These are phyloP conservation scores for Dicycla oo DNA, from an alignment of 2,888 invertebrate genomes.

Conservation along the genomic window DNA sequence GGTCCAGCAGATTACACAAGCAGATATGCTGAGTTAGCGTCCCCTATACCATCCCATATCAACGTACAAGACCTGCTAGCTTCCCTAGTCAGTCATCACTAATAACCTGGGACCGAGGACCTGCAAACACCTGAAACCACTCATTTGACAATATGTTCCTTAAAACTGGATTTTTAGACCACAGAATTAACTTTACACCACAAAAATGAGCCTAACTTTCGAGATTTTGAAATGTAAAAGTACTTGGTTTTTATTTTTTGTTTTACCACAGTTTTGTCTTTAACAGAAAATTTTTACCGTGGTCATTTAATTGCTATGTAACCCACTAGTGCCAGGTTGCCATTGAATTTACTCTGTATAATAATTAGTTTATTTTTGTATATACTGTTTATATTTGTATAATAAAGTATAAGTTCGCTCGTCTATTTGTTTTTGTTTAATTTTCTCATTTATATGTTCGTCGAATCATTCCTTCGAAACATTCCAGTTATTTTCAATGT, in stretches of 20 bases:
- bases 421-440: conserved; percentile 39
- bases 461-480: not conserved
- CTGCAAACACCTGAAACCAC: conserved; percentile 14
- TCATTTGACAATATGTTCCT: conserved; percentile 18
- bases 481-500: too few species aligned
- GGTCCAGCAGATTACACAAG: conserved; percentile 72
- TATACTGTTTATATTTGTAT: conserved; percentile 58
- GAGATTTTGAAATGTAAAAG: not conserved
- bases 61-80: conserved; percentile 74
- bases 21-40: conserved; percentile 80
- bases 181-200: not conserved
- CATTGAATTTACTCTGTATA: conserved; percentile 43
- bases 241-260: not conserved
- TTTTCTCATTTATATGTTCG: not conserved
- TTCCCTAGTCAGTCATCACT: conserved; percentile 63
- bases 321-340: conserved; percentile 67
- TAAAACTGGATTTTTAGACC: conserved; percentile 10
- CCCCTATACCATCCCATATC: conserved; percentile 75
- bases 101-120: conserved; percentile 9
- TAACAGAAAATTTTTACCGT: too few species aligned
- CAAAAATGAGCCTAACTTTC: not conserved
- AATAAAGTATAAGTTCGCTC: conserved; percentile 75
- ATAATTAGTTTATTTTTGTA: conserved; percentile 42
- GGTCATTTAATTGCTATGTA: conserved; percentile 25
- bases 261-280: too few species aligned